Evolutionary conservation across 2,113 vertebrate species (phyloP).

Genomic region (Pomatostomus ruficeps): DNA sequence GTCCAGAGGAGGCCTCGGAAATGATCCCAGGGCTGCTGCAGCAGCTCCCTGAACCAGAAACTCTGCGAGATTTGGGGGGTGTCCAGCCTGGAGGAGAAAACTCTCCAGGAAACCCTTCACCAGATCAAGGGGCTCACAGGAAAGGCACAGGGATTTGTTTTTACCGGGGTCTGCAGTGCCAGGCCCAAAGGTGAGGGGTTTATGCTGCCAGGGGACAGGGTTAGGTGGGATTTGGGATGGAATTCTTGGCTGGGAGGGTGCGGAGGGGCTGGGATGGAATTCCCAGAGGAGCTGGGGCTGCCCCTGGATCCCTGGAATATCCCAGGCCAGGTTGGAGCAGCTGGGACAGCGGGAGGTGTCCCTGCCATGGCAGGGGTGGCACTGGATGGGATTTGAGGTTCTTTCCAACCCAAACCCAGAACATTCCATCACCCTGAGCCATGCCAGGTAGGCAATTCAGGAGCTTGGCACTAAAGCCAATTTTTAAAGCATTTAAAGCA

Average conservation of each 20-base stretch:
- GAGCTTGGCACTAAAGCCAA: not conserved
- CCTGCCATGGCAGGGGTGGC: not conserved
- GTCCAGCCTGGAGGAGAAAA: not conserved
- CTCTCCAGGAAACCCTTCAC: not conserved
- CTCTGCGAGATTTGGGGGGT: too few relatives aligned
- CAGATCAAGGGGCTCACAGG: too few relatives aligned
- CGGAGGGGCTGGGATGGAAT: not conserved
- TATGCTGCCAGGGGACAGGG: not conserved
- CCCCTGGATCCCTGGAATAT: not conserved
- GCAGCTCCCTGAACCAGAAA: not conserved
- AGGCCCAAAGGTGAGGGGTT: not conserved
- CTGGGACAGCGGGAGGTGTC: not conserved
- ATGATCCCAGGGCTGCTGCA: not conserved
- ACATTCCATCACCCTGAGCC: too few relatives aligned
- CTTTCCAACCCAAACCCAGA: not conserved
- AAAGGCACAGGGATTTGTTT: not conserved
- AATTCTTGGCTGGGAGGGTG: not conserved
- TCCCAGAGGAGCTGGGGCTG: not conserved
- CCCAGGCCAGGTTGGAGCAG: not conserved
- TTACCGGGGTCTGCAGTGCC: not conserved
- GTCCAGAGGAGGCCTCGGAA: not conserved
- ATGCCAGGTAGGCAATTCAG: not conserved
- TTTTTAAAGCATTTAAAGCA: not conserved
- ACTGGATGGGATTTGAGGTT: not conserved
- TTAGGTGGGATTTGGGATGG: not conserved